These are phyloP conservation scores for Poecilia gillii DNA, from an alignment of 2,797 vertebrate species.

Conservation along the genomic window DNA sequence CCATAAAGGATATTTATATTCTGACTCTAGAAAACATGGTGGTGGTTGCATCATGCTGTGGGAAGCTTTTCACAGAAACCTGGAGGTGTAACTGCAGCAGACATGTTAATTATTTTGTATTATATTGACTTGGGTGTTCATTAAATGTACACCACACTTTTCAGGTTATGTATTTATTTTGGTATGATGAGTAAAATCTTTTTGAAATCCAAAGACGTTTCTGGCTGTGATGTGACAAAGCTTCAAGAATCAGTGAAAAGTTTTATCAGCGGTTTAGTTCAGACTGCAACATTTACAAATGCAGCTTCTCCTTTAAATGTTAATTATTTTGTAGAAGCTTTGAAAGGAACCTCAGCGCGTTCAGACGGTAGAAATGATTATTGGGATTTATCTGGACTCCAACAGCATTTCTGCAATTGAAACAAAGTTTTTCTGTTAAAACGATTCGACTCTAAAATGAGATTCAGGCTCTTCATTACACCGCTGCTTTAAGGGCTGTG, in stretches of 20 bases:
- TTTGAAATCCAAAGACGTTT: neutral
- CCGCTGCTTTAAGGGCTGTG: neutral
- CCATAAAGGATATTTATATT: too few relatives aligned
- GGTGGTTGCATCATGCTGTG: neutral
- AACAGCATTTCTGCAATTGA: slow-evolving; percentile 70
- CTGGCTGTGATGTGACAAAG: neutral
- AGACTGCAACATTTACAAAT: neutral
- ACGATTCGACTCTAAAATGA: too few relatives aligned
- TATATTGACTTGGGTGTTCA: too few relatives aligned
- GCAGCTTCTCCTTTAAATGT: neutral
- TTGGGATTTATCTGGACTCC: slow-evolving; percentile 44
- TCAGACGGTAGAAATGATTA: slow-evolving; percentile 37
- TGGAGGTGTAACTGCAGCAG: neutral
- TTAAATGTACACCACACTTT: neutral
- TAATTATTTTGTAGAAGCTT: too few relatives aligned
- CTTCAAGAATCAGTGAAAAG: neutral
- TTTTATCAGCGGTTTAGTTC: neutral
- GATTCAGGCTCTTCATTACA: neutral
- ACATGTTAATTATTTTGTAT: too few relatives aligned
- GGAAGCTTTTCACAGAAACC: neutral
- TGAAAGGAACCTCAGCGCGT: too few relatives aligned
- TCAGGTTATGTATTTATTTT: neutral
- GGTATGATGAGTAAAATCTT: too few relatives aligned
- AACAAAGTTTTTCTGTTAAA: slow-evolving; percentile 27
- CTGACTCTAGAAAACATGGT: neutral